Evolutionary conservation across 2,888 invertebrate species (phyloP).

Genomic region (Globia sparganii): DNA sequence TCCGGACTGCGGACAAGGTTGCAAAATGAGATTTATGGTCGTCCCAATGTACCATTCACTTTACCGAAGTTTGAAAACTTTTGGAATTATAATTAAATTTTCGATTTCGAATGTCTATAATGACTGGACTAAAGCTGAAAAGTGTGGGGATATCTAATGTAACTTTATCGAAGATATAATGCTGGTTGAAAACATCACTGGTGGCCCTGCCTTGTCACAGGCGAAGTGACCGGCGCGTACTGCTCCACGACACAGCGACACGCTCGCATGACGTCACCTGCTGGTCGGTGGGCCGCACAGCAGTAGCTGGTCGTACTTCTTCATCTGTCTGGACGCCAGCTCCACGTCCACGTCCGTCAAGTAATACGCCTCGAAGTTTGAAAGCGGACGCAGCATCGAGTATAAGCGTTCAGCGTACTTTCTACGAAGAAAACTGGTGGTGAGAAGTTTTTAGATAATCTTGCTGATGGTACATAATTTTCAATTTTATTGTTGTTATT

Average conservation of each 20-base stretch:
- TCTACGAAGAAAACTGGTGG: slow-evolving; percentile 69
- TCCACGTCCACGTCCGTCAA: slow-evolving; percentile 85
- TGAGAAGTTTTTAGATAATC: background rate
- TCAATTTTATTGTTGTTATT: background rate
- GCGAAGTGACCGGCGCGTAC: background rate
- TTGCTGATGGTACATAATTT: background rate
- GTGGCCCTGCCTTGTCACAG: slow-evolving; percentile 9
- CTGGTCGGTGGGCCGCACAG: slow-evolving; percentile 64
- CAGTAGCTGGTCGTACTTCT: slow-evolving; percentile 82
- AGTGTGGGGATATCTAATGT: background rate
- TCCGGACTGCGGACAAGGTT: no score
- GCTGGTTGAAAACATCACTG: slow-evolving; percentile 8
- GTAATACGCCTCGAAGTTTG: slow-evolving; percentile 89
- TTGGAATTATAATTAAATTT: no score
- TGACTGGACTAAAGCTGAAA: no score
- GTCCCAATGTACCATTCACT: no score
- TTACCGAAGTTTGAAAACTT: no score
- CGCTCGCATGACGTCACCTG: slow-evolving; percentile 70
- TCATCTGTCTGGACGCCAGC: slow-evolving; percentile 83
- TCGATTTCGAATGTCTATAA: no score
- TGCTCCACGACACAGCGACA: slow-evolving; percentile 19
- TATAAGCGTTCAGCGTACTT: slow-evolving; percentile 91
- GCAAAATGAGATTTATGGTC: no score
- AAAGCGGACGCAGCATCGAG: slow-evolving; percentile 87
- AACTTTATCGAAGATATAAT: background rate